phyloP scores from a whole-genome alignment of 2,113 vertebrate genomes.

The Anarhynchus alexandrinus region DNA sequence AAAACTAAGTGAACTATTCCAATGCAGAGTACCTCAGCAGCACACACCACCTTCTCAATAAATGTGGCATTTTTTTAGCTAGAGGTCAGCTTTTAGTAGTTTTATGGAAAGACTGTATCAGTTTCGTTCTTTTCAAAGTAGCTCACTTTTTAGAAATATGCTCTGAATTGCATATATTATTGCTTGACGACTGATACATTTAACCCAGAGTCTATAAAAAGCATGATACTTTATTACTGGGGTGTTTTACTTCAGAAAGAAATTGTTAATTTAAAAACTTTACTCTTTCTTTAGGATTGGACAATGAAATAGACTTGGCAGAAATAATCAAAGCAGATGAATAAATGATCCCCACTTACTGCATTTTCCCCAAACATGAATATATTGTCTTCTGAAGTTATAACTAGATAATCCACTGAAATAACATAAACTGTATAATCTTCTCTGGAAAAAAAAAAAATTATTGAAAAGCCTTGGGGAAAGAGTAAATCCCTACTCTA shows the following conservation, averaged over 20 bases:
- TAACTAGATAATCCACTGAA: not conserved
- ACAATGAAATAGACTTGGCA: not conserved
- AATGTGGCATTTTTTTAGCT: not conserved
- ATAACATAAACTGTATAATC: not conserved
- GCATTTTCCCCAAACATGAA: not conserved
- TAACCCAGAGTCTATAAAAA: not conserved
- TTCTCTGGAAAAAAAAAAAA: not conserved
- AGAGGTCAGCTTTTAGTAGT: not conserved
- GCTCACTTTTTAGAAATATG: not conserved
- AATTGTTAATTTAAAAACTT: not conserved
- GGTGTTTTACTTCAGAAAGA: not conserved
- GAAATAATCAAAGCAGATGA: not conserved
- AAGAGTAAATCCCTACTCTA: not conserved
- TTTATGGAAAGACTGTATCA: not conserved
- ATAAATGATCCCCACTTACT: not conserved
- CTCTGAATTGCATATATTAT: not conserved
- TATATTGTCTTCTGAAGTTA: not conserved
- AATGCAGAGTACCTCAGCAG: not conserved
- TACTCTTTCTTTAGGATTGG: not conserved
- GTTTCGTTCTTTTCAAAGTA: not conserved
- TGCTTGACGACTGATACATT: not conserved
- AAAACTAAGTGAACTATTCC: not conserved
- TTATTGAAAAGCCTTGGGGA: not conserved
- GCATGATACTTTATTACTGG: not conserved
- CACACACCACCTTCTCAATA: not conserved